Evolutionary conservation across 2,797 vertebrate species (phyloP), one percentile per base, ranked within the genome.

Genomic region (Tokudaia muenninki): DNA sequence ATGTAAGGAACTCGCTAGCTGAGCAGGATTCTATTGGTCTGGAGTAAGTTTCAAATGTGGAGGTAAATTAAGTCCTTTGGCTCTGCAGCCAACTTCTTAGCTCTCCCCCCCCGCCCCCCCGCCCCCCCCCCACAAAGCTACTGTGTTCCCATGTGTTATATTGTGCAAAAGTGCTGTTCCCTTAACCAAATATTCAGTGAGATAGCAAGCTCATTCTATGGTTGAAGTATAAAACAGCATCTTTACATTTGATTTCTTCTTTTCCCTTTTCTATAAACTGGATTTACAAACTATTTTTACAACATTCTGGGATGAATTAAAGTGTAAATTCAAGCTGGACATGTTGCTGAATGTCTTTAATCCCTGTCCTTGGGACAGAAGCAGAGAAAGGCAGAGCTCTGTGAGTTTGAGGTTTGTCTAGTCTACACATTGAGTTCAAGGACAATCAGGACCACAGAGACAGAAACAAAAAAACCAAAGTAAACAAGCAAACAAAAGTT

Each of bases 1-100:
- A 95, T 44, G 92, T 78, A 37, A 63, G 96, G 55, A 97, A 96
- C 74, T 95, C 34, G 88, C 82, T 84, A 95, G 63, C 74, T 95
- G 87, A 94, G 52, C 59, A 91, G 55, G 95, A 94, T 91, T 41
- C 65, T 91, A 34, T 52, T 94, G 47, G 80, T 82, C 77, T 90
- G 67, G 72, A 97, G 92, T 59, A 91, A 65, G 31, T 37, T 55
- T 91, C 90, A 84, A 67, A 67, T 57, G 78, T 92, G 59, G 57
- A 90, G 65, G 77, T 61, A 92, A 94, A 90, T 95, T 91, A 96
- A 95, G 83, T 92, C 13, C 0, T 84, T 94, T 41, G 72, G 44
- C 94, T 95, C 63, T 65, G 77, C 1, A 80, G 31, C 79, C 52
- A 90, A 44, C 55, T 74, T 52, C 59, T 74, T 78, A 47, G 44